Evolutionary conservation across 2,797 vertebrate genomes (phyloP).

Genomic region (Gobio occitaniae): DNA sequence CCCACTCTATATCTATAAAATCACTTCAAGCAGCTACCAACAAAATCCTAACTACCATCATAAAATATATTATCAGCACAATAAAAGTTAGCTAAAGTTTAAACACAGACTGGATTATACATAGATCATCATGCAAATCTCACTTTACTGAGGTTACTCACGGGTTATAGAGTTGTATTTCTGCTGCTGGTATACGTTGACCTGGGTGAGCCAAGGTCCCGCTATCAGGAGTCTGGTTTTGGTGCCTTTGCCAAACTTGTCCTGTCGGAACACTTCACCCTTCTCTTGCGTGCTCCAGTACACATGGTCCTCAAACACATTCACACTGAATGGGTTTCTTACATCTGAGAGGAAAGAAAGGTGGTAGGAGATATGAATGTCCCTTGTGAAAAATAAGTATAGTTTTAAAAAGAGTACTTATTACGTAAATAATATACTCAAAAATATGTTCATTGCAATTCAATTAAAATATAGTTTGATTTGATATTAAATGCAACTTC

Average conservation of each 20-base stretch:
- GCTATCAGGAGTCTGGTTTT: conserved; percentile 92
- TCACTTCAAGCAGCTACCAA: background rate
- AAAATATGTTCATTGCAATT: background rate
- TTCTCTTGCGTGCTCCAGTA: conserved; percentile 95
- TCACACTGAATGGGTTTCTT: conserved; percentile 90
- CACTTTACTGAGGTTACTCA: conserved; percentile 64
- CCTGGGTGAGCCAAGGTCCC: conserved; percentile 97
- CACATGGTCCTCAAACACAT: conserved; percentile 94
- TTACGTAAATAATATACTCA: background rate
- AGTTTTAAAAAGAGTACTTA: background rate
- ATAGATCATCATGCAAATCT: background rate
- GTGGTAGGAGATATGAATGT: conserved; percentile 68
- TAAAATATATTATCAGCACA: background rate
- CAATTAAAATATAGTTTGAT: background rate
- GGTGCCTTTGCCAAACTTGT: conserved; percentile 91
- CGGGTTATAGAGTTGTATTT: conserved; percentile 89
- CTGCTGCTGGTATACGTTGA: conserved; percentile 93
- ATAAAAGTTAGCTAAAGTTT: conserved; percentile 6
- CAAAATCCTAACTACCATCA: background rate
- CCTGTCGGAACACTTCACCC: conserved; percentile 93
- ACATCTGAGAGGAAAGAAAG: conserved; percentile 74
- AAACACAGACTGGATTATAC: background rate
- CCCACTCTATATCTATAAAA: background rate
- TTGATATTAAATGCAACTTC: background rate
- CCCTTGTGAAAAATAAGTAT: background rate